Evolutionary conservation across 2,797 vertebrate species (phyloP).

Genomic region (Urophycis tenuis): DNA sequence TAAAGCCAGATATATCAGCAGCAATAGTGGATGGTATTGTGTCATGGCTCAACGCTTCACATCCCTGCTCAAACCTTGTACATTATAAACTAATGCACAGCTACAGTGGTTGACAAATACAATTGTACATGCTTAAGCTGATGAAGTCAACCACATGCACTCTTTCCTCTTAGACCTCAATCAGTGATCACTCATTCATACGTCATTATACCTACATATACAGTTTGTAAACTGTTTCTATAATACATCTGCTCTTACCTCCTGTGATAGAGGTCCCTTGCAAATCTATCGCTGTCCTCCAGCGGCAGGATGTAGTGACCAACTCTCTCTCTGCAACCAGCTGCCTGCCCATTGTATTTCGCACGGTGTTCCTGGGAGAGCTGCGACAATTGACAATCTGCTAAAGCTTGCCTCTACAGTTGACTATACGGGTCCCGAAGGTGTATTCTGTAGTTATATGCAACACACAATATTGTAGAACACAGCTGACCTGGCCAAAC

Average conservation of each 20-base stretch:
- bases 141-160: too few species aligned
- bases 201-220: neutral
- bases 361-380: constrained; percentile 58
- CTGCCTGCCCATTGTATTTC: constrained; percentile 62
- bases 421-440: neutral
- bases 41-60: too few species aligned
- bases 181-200: neutral
- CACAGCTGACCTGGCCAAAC: constrained; percentile 61
- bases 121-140: too few species aligned
- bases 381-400: constrained; percentile 38
- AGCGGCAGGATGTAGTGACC: constrained; percentile 62
- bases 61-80: too few species aligned
- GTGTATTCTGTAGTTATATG: neutral
- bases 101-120: too few species aligned
- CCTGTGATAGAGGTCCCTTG: neutral
- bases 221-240: neutral
- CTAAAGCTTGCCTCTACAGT: neutral
- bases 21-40: too few species aligned
- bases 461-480: neutral
- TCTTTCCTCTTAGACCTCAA: too few species aligned
- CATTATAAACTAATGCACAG: too few species aligned
- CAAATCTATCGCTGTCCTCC: constrained; percentile 8
- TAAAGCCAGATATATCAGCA: too few species aligned
- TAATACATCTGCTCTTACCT: constrained; percentile 15
- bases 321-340: constrained; percentile 29